Evolutionary conservation across 2,113 vertebrate genomes (phyloP).

Genomic region (Astur gentilis): DNA sequence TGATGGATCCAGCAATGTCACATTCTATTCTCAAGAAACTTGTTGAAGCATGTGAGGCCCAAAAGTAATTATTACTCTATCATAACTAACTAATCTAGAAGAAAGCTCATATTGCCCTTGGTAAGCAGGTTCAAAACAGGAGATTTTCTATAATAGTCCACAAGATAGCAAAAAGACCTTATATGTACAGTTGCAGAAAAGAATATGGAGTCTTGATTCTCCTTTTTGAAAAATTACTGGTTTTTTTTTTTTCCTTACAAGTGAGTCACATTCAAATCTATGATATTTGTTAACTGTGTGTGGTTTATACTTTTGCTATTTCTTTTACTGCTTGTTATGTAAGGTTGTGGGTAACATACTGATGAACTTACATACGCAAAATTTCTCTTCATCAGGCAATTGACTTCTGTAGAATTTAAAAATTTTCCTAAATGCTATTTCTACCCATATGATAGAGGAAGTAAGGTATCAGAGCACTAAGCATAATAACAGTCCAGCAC

Average conservation of each 20-base stretch:
- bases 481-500: not conserved
- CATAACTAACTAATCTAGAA: not conserved
- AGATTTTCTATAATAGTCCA: fast-evolving
- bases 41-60: not conserved
- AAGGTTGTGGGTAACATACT: not conserved
- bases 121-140: not conserved
- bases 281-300: fast-evolving
- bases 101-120: not conserved
- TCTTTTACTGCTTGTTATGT: not conserved
- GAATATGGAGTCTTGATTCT: not conserved
- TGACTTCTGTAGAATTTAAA: not conserved
- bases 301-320: not conserved
- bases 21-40: not conserved
- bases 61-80: not conserved
- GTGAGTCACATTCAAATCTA: not conserved
- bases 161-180: not conserved
- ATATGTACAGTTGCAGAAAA: not conserved
- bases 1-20: not conserved
- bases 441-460: not conserved
- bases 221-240: not conserved
- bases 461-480: not conserved
- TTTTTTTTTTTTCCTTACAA: not conserved
- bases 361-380: not conserved
- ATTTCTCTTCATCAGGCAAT: not conserved
- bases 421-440: not conserved